Evolutionary conservation across 92 coral and sea anemone species (phyloP), one percentile per base, ranked within the genome.

Genomic region (Virgularia gustaviana): DNA sequence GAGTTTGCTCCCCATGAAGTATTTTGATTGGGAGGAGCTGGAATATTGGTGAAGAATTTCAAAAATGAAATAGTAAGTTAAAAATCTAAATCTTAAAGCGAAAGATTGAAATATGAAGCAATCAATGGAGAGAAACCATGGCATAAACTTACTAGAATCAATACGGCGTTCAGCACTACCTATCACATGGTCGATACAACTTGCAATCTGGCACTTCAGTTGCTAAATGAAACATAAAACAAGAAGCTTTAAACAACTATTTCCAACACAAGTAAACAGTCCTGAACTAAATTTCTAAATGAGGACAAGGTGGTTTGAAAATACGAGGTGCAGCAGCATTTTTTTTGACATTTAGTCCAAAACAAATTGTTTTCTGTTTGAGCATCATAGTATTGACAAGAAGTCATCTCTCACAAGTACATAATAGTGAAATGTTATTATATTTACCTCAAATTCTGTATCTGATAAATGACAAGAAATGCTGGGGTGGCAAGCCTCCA

Each of bases 181-280:
- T n/a, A 86, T 85, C 58, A 88, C 90, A 55, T 91, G 97, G 49
- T 86, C 79, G 22, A 91, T 81, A 67, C 97, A 91, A 9, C 74
- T 82, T 57, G 86, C 88, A 63, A 91, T 91, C 49, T 88, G 82
- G 36, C 79, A 80, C 78, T 86, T 87, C 51, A 91, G 71, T 39
- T 76, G 83, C 97, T 91, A 61, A 35, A 35, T 37, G 19, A 13
- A 22, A 75, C 41, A 25, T 2, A 57, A 34, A 57, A 53, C 7
- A 3, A 49, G 32, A 78, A 9, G 47, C 43, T 32, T 19, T 43
- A 44, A 51, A 7, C 1, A 6, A 24, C 19, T 3, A 36, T 19
- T 28, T 16, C 41, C 7, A 33, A 51, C 31, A 8, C 51, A 22
- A 34, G 44, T 19, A 41, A 39, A 7, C 5, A n/a, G 10, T 19